A percentile compares a stretch with the other conserved stretches of the same genome.
Conservation (phyloP, 2,888 invertebrate species). For the Entomobrya multifasciata region DNA sequence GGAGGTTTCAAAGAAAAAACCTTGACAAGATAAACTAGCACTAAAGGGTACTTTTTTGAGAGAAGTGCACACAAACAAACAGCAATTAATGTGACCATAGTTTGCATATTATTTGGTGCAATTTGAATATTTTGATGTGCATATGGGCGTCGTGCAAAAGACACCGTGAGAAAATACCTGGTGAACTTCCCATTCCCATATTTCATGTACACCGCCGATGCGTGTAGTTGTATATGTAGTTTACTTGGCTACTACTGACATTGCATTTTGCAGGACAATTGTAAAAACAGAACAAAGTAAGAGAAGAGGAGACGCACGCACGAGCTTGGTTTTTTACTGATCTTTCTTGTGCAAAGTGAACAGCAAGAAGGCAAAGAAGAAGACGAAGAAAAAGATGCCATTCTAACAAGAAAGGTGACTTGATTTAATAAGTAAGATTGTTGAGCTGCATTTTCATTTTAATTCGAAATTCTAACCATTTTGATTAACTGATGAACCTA, state of each 20-base stretch:
- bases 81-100: conserved; percentile 8
- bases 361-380: conserved; percentile 3
- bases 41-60: background rate
- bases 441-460: background rate
- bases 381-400: conserved; percentile 10
- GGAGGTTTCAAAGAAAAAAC: conserved; percentile 38
- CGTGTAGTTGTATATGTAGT: too few species aligned
- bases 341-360: background rate
- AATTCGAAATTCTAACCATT: background rate
- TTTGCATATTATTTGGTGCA: conserved; percentile 27
- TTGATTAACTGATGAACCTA: too few species aligned
- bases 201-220: conserved; percentile 19
- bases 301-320: conserved; percentile 17
- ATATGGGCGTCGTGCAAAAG: conserved; percentile 30
- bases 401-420: conserved; percentile 52
- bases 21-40: conserved; percentile 68
- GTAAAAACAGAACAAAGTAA: background rate
- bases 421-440: background rate
- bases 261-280: conserved; percentile 5
- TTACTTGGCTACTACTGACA: conserved; percentile 17
- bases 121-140: conserved; percentile 6
- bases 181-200: conserved; percentile 65
- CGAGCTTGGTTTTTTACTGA: background rate
- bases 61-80: conserved; percentile 16
- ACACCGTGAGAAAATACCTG: conserved; percentile 58